These are phyloP conservation scores for Phymanthus crucifer DNA, from an alignment of 92 coral and sea anemone genomes.

Conservation along the genomic window DNA sequence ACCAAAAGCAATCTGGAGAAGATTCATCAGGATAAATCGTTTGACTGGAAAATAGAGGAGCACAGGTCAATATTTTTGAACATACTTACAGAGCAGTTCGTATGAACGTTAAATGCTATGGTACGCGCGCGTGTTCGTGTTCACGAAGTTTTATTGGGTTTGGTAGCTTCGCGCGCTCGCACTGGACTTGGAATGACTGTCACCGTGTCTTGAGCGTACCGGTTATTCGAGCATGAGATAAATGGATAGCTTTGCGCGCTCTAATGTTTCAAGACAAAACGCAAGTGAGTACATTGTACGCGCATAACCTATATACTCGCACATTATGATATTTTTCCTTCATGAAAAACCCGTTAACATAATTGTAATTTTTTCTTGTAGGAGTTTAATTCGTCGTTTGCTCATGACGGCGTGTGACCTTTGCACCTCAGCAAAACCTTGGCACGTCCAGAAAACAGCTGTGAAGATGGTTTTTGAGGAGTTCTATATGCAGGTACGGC, in stretches of 20 bases:
- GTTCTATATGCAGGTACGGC: constrained; percentile 83
- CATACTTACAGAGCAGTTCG: neutral
- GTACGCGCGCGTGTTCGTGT: too few species aligned
- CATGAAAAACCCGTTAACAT: too few species aligned
- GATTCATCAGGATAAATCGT: constrained; percentile 50
- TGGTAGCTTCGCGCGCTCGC: too few species aligned
- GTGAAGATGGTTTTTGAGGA: constrained; percentile 92
- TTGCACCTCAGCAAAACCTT: constrained; percentile 84
- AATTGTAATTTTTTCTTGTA: constrained; percentile 12
- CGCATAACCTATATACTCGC: too few species aligned
- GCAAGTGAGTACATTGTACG: too few species aligned
- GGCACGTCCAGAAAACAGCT: constrained; percentile 78
- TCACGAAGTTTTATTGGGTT: neutral
- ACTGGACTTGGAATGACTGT: too few species aligned
- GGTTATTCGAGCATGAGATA: too few species aligned
- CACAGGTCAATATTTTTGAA: constrained; percentile 70
- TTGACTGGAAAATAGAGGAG: constrained; percentile 65
- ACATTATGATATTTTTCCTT: too few species aligned
- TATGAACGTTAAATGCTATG: too few species aligned
- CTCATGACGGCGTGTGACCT: constrained; percentile 94
- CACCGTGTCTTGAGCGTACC: too few species aligned
- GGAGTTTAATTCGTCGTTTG: constrained; percentile 70
- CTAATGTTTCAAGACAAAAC: too few species aligned
- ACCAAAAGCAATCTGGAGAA: constrained; percentile 67
- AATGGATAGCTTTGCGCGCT: too few species aligned